Conservation (phyloP, 2,888 invertebrate genomes). For the Parnassius orleans region DNA sequence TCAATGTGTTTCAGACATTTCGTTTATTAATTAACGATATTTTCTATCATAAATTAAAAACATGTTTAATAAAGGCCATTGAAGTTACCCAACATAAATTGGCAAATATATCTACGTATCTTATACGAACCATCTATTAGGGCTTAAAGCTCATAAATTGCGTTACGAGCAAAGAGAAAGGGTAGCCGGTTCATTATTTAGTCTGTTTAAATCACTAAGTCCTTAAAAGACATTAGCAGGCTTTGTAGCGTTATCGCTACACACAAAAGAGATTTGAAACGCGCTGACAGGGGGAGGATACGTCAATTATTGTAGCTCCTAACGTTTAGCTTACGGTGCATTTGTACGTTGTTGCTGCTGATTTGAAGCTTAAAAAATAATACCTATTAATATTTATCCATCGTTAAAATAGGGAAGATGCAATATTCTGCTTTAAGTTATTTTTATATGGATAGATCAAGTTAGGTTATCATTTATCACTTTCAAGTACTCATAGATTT, state of each 20-base stretch:
- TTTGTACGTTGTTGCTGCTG: constrained; percentile 27
- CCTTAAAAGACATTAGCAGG: constrained; percentile 80
- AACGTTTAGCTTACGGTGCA: constrained; percentile 50
- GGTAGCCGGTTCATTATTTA: constrained; percentile 78
- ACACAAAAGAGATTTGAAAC: constrained; percentile 77
- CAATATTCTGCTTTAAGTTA: no score
- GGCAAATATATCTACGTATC: constrained; percentile 12
- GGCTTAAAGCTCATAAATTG: constrained; percentile 68
- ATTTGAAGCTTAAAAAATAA: constrained; percentile 1
- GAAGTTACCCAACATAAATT: neutral
- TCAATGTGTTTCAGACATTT: no score
- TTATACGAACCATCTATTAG: constrained; percentile 38
- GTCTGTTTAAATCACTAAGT: constrained; percentile 82
- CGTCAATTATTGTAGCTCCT: constrained; percentile 61
- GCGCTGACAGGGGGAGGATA: constrained; percentile 50
- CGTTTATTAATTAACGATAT: neutral
- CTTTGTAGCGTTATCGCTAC: constrained; percentile 76
- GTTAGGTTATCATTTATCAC: no score
- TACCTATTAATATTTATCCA: neutral
- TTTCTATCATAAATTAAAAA: neutral
- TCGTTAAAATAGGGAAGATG: neutral
- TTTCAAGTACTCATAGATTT: no score
- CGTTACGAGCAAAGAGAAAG: constrained; percentile 55
- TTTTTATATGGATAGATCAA: no score
- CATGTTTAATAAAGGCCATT: no score